Evolutionary conservation across 2,113 vertebrate species (phyloP), one percentile per base, ranked within the genome.

Genomic region (Ophiodon elongatus): DNA sequence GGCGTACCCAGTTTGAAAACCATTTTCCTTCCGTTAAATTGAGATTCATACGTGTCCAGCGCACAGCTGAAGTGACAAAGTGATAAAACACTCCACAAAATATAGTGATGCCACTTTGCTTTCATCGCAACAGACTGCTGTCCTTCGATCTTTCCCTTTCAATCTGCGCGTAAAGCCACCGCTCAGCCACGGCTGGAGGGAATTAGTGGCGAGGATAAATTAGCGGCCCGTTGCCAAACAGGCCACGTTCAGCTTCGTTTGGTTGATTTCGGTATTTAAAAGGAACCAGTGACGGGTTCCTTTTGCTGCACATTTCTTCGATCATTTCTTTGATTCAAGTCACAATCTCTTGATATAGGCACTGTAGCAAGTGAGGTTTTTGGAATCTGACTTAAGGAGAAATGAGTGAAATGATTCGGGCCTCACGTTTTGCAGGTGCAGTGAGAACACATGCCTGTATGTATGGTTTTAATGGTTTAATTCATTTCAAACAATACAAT

Each of bases 81-180:
- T 68, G 82, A 84, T 41, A 87, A 69, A 85, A 84, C 62, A 74
- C 66, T 73, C 70, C 85, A 89, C 14, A 86, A 56, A 75, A 91
- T 62, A 43, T 59, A 84, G 52, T 86, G 14, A 56, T 19, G 11
- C 68, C 75, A 84, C 83, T 75, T 86, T 74, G 80, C 88, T 83
- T 85, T 89, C 92, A 94, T 93, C 62, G 83, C 86, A 80, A 47
- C 70, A 86, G 31, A 68, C 62, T 25, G 64, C 7, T 37, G 74
- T 78, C 17, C 76, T 19, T 72, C 77, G 8, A 3, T 52, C 41
- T 41, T 71, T 39, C 56, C 4, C 52, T 43, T 75, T 64, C 35
- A 73, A 70, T 80, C 73, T 71, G 56, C 56, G 79, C 62, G 73
- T 83, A 21, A 73, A 84, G 31, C 0, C 60, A 19, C 52, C 15